phyloP scores from a whole-genome alignment of 2,888 invertebrate genomes.

The Tetanocera ferruginea region DNA sequence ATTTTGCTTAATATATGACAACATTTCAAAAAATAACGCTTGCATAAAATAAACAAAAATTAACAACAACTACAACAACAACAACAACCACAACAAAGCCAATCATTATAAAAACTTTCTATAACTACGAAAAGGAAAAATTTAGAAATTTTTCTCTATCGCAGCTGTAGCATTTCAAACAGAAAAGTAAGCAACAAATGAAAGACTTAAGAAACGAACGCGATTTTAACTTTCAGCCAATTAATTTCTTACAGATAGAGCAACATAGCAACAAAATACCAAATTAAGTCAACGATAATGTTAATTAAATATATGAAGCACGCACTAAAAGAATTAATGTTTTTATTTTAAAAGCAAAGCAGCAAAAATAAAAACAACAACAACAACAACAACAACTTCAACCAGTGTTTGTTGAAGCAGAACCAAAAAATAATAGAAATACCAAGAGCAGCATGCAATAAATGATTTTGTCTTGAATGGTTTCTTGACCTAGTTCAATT shows the following conservation, averaged over 20 bases:
- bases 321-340: neutral
- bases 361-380: neutral
- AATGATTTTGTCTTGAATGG: neutral
- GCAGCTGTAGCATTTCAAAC: neutral
- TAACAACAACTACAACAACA: neutral
- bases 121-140: neutral
- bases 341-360: neutral
- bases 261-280: neutral
- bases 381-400: conserved; percentile 24
- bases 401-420: conserved; percentile 37
- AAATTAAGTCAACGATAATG: neutral
- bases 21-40: too few relatives aligned
- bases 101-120: neutral
- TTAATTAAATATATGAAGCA: conserved; percentile 9
- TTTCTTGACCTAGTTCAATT: conserved; percentile 1
- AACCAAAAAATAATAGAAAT: conserved; percentile 31
- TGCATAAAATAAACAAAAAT: neutral
- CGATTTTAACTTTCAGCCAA: neutral
- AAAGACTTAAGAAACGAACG: conserved; percentile 27
- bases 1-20: too few relatives aligned
- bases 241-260: neutral
- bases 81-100: neutral
- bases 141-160: neutral
- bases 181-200: neutral
- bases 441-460: too few relatives aligned